Percentiles rank a stretch among this genome's conserved stretches.
Conservation (phyloP, 2,113 vertebrate species). For the Varanus salvator region DNA sequence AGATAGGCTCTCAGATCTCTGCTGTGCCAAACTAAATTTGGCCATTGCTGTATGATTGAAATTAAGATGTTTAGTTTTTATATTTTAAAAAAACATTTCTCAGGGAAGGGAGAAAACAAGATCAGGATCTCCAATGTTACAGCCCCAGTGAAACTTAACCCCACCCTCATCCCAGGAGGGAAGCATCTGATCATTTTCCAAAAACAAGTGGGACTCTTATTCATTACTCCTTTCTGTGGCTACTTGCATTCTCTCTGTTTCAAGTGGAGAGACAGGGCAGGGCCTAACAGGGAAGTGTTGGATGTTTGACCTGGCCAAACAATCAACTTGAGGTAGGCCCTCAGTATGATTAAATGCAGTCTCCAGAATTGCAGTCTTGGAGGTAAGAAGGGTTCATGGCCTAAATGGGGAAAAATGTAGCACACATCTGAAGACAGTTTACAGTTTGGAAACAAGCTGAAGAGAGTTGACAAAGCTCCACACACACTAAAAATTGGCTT, state of each 20-base stretch:
- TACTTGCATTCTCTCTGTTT: too few species aligned
- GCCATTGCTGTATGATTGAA: not conserved
- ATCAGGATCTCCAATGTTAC: not conserved
- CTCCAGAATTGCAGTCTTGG: not conserved
- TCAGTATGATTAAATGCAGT: not conserved
- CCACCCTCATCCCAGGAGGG: not conserved
- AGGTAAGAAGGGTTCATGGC: not conserved
- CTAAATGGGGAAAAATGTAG: not conserved
- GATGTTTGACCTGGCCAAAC: not conserved
- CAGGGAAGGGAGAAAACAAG: not conserved
- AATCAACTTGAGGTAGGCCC: not conserved
- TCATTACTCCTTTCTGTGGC: not conserved
- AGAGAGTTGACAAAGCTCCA: not conserved
- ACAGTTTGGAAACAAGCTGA: too few species aligned
- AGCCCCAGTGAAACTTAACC: not conserved
- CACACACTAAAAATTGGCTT: not conserved
- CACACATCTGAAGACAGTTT: not conserved
- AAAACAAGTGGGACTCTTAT: not conserved
- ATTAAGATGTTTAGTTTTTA: not conserved
- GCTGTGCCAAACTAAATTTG: not conserved
- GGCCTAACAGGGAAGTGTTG: not conserved
- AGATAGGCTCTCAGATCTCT: not conserved
- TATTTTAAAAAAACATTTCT: not conserved
- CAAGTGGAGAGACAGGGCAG: not conserved
- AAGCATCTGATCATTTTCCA: not conserved